Conservation (phyloP, 2,797 vertebrate genomes). For the Pipistrellus kuhlii region DNA sequence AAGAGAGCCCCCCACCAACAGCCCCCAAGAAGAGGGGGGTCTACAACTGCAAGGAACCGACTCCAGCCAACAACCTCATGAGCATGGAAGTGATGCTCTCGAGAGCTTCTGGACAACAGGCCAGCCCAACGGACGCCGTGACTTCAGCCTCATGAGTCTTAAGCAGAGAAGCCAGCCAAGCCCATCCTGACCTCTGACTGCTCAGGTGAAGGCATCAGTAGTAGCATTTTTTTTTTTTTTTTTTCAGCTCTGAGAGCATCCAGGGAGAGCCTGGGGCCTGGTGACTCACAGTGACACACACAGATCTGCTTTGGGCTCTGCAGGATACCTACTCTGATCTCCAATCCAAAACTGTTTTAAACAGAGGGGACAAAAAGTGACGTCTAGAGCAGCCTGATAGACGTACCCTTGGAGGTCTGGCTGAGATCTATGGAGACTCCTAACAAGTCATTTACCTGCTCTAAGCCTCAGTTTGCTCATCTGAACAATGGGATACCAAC, state of each 20-base stretch:
- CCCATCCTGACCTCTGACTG: fast-evolving
- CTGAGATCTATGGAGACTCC: background rate
- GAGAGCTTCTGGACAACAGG: background rate
- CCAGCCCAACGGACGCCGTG: background rate
- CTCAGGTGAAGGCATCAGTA: background rate
- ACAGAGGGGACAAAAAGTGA: background rate
- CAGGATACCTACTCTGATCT: background rate
- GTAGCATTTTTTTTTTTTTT: background rate
- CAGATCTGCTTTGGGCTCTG: background rate
- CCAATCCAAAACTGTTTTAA: background rate
- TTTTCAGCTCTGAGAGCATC: slow-evolving; percentile 29
- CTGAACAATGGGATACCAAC: background rate
- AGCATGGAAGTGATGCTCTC: background rate
- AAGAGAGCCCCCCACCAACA: background rate
- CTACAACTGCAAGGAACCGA: background rate
- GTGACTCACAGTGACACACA: background rate
- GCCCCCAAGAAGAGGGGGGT: background rate
- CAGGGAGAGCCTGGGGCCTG: background rate
- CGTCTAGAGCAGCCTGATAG: background rate
- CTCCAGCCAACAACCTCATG: background rate
- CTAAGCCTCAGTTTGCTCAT: background rate
- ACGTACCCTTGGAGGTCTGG: background rate
- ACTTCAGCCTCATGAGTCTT: background rate
- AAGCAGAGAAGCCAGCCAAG: background rate
- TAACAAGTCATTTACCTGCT: background rate